Base-by-base conservation (phyloP, 1,140 invertebrate genomes). In the Drosophila nasuta region DNA sequence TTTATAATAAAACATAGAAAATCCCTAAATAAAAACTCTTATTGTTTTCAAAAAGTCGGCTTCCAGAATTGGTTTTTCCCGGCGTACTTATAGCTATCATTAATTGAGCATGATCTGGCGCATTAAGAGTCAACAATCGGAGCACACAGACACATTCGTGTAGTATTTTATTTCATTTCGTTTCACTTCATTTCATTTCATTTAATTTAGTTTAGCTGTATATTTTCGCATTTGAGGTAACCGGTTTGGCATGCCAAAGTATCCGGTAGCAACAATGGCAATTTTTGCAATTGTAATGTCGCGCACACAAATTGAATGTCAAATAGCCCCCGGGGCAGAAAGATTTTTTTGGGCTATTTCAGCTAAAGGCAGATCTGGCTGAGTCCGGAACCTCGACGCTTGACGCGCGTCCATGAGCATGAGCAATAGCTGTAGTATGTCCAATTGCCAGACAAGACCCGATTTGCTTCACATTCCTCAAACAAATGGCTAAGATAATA, bases 251-350 rank as follows among this genome's bases (percentile, higher is more conserved):
- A 72, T 63, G 70, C 73, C 73, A 81, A 89, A 88, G 82, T 88
- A 89, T 88, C 83, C 83, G 83, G 85, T 85, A 89, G 83, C 83
- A 74, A 89, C 83, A 89, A 85, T 67, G 62, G 67, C 85, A 81
- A 52, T 69, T 66, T 76, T 83, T 85, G 82, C 82, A 75, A 82
- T 75, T 82, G 86, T 87, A 82, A 88, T 89, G 85, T 89, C 85
- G 81, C 85, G 78, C 64, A 88, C 85, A 73, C 77, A 68, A 70
- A 83, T 74, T 88, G 85, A 88, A 88, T 88, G 85, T 76, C 78
- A 89, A 88, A 70, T 79, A 64, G 77, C 75, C 77, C 49, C 77
- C 49, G 65, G 73, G 15, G 38, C 28, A 45, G 58, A 15, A 79
- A 86, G 76, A 64, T 77, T 65, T 66, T 15, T 65, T 66, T 46